Base-by-base conservation (phyloP, 2,797 vertebrate species). In the Crax fasciolata region DNA sequence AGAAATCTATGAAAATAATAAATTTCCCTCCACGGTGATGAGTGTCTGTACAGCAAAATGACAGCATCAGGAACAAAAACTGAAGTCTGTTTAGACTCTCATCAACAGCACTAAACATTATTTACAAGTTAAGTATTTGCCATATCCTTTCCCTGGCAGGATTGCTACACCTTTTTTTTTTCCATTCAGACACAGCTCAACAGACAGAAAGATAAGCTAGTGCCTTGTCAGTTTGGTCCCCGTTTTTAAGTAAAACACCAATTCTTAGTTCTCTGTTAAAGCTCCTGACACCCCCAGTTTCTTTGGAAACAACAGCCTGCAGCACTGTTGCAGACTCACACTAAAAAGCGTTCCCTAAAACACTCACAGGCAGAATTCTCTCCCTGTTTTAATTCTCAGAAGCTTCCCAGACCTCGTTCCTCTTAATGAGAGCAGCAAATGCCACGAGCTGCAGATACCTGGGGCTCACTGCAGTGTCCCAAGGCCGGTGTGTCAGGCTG, bases 221-320 rank as follows among this genome's bases (percentile, higher is more conserved):
- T 58, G 23, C 49, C 48, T 93, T 72, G 71, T 52, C 80, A 88
- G 39, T 55, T 73, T 1, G 28, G 58, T 58, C 46, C 38, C 27
- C 2, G 0, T 44, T 84, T 93, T 90, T 51, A 72, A 93, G 48
- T 11, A 78, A 87, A 95, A 82, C 48, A n/a, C 11, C n/a, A 78
- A 70, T 70, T 89, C 52, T 81, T 90, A 93, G 92, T 76, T 54
- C 28, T 81, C 86, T 79, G 84, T 70, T 32, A 93, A 48, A 90
- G 44, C 78, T 89, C 51, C 72, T 93, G 39, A 55, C 58, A 70
- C 46, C 81, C 39, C 12, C 41, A 39, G 63, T 68, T 84, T 51
- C 80, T 76, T 55, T 76, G 39, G 25, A n/a, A 70, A 73, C 35
- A 82, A 57, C 55, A 75, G 51, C 41, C 72, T 48, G 59, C 41